A percentile compares a stretch with the other conserved stretches of the same genome.
Conservation (phyloP, 2,797 vertebrate species). For the Malacoctenus gilli region DNA sequence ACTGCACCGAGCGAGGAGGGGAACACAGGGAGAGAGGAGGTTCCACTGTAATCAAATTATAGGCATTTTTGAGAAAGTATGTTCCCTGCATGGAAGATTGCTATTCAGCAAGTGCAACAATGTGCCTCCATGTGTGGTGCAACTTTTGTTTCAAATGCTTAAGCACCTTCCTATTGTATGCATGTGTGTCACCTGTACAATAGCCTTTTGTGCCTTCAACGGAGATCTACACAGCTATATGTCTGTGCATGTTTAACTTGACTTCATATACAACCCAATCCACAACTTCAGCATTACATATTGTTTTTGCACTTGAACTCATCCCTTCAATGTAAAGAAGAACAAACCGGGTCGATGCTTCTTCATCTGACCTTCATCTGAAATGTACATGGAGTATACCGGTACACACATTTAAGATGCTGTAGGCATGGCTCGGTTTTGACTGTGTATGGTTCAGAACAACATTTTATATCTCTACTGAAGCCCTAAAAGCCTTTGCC, state of each 20-base stretch:
- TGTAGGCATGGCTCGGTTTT: too few species aligned
- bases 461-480: too few species aligned
- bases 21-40: not conserved
- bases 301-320: constrained; percentile 17
- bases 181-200: not conserved
- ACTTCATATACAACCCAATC: too few species aligned
- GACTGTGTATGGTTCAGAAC: too few species aligned
- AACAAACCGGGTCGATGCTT: constrained; percentile 58
- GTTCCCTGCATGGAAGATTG: not conserved
- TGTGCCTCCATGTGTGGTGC: not conserved
- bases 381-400: too few species aligned
- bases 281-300: constrained; percentile 53
- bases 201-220: not conserved
- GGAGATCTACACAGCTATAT: not conserved
- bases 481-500: not conserved
- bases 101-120: too few species aligned
- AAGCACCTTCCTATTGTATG: not conserved
- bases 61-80: constrained; percentile 6
- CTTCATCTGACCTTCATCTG: constrained; percentile 3
- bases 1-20: constrained; percentile 15
- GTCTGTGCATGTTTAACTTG: constrained; percentile 15
- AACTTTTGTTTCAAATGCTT: not conserved
- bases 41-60: not conserved
- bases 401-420: too few species aligned
- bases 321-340: constrained; percentile 36